A percentile compares a stretch with the other conserved stretches of the same genome.
Evolutionary conservation across 2,113 vertebrate genomes (phyloP).

Genomic region (Salvelinus alpinus): DNA sequence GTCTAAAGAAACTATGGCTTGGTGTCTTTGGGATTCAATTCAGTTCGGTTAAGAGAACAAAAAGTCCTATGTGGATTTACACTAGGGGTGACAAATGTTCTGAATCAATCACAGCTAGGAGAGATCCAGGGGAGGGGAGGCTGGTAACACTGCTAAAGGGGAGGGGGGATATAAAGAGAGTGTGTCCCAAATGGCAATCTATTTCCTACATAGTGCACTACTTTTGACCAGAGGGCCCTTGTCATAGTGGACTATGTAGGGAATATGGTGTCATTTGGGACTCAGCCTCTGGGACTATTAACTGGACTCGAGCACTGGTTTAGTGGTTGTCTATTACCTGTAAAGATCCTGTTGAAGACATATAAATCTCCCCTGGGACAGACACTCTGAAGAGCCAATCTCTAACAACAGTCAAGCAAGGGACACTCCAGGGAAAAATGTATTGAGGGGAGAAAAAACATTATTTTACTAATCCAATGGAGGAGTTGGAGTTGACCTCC

Average conservation of each 20-base stretch:
- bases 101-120: conserved; percentile 43
- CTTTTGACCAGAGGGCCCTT: too few relatives aligned
- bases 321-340: conserved; percentile 26
- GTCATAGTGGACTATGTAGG: conserved; percentile 4
- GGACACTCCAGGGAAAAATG: background rate
- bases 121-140: conserved; percentile 9
- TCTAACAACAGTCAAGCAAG: conserved; percentile 1
- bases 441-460: too few relatives aligned
- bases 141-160: background rate
- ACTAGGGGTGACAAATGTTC: conserved; percentile 24
- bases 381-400: conserved; percentile 30
- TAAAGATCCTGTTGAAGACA: background rate
- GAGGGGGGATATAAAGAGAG: too few relatives aligned
- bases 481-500: background rate
- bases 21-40: conserved; percentile 17
- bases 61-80: conserved; percentile 12
- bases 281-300: conserved; percentile 34
- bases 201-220: too few relatives aligned
- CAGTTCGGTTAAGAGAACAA: conserved; percentile 5
- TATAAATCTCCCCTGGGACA: conserved; percentile 35
- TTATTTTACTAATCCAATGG: too few relatives aligned
- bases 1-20: background rate
- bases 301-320: conserved; percentile 45
- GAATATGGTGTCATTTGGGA: background rate
- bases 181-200: too few relatives aligned